phyloP scores from a whole-genome alignment of 2,888 invertebrate genomes.

The Lydus trimaculatus region DNA sequence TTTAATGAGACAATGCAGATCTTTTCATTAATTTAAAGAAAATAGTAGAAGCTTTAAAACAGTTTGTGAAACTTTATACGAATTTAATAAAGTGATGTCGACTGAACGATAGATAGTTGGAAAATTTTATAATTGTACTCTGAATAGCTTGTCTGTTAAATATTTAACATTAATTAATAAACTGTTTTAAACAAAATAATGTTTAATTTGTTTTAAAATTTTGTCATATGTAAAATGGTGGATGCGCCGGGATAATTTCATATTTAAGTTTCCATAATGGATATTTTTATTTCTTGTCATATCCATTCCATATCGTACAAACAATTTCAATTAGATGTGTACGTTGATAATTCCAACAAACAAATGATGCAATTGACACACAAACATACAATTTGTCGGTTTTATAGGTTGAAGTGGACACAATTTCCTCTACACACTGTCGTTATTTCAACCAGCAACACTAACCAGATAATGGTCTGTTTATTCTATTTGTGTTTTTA shows the following conservation, averaged over 20 bases:
- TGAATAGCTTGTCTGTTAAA: not conserved
- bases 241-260: not conserved
- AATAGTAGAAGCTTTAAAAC: not conserved
- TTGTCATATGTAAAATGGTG: not conserved
- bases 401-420: not conserved
- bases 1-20: not conserved
- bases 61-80: not conserved
- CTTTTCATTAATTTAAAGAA: slow-evolving; percentile 3
- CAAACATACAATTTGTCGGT: not conserved
- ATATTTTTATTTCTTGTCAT: not conserved
- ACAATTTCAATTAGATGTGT: not conserved
- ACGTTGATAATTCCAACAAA: not conserved
- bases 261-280: not conserved
- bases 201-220: not conserved
- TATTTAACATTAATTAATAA: not conserved
- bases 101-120: not conserved
- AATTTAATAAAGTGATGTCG: not conserved
- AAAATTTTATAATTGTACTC: not conserved
- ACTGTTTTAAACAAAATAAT: not conserved
- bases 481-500: not conserved
- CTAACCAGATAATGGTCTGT: not conserved
- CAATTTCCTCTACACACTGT: not conserved
- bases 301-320: not conserved
- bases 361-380: slow-evolving; percentile 3
- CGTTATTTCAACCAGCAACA: not conserved